phyloP scores from a whole-genome alignment of 37 sponge, comb jelly and placozoan species.

The Aphrocallistes beatrix region DNA sequence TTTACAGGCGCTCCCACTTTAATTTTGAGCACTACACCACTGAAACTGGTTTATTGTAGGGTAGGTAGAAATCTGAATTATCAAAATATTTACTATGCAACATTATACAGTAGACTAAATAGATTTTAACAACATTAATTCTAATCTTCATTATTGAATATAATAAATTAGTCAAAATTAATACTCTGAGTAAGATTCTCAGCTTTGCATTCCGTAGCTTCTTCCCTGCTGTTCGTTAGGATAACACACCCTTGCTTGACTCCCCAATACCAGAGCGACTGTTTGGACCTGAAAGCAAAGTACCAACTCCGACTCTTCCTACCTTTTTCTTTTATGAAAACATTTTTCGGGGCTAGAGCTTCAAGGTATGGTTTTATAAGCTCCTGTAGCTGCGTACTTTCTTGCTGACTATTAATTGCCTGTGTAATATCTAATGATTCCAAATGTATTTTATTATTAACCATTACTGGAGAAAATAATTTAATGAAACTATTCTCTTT shows the following conservation, averaged over 20 bases:
- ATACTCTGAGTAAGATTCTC: constrained; percentile 2
- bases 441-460: neutral
- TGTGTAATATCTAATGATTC: neutral
- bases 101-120: neutral
- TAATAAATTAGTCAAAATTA: neutral
- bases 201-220: neutral
- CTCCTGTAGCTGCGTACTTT: neutral
- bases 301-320: neutral
- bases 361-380: neutral
- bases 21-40: too few species aligned
- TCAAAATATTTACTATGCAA: neutral
- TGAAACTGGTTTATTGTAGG: neutral
- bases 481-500: neutral
- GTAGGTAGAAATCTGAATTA: neutral
- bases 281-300: neutral
- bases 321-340: neutral
- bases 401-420: neutral
- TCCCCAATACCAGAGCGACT: neutral
- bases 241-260: neutral
- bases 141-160: too few species aligned
- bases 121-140: too few species aligned
- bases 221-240: constrained; percentile 8
- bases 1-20: too few species aligned
- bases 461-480: neutral
- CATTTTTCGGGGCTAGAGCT: neutral